Base-by-base conservation (phyloP, 2,888 invertebrate species). In the Spatulosminthurus flaviceps region DNA sequence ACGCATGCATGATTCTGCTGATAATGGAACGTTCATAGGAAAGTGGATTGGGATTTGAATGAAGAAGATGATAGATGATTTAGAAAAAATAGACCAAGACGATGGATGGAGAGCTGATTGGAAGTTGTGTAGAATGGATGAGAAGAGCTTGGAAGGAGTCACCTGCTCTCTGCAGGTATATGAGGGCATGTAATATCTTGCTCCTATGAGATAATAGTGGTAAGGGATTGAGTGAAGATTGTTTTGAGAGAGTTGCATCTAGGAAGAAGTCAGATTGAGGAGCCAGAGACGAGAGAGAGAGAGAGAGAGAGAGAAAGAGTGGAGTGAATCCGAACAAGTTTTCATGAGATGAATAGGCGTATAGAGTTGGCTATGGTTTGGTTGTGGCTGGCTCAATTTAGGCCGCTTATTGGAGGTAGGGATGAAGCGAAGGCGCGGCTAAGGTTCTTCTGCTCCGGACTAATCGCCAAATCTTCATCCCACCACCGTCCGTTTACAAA, bases 351-450 rank as follows among this genome's bases (percentile, higher is more conserved):
- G 66, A 76, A 76, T 64, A 76, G 75, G 67, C 66, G 66, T 70
- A 70, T 11, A n/a, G n/a, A 29, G 60, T 73, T 60, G 73, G 60
- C 24, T 60, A n/a, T n/a, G 42, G 73, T 60, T 28, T 70, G 69
- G 71, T 34, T 42, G 61, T 71, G 43, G 77, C 60, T 71, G 70
- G 42, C 21, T 72, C 21, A 21, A 22, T 28, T 42, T 34, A 61
- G 29, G 11, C 21, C 71, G 41, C 70, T 79, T 69, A 84, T 85
- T 84, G 85, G 85, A 84, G 83, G 82, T 81, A 79, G 79, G 81
- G 81, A 76, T 84, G 81, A 80, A 80, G 78, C 77, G 82, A 81
- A 83, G 84, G 83, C 84, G 83, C 82, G 83, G 83, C 85, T 80
- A 83, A 29, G 73, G 74, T 69, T 69, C 74, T 76, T 81, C 81